Evolutionary conservation across 2,888 invertebrate species (phyloP).

Genomic region (Drosophila anomelani): DNA sequence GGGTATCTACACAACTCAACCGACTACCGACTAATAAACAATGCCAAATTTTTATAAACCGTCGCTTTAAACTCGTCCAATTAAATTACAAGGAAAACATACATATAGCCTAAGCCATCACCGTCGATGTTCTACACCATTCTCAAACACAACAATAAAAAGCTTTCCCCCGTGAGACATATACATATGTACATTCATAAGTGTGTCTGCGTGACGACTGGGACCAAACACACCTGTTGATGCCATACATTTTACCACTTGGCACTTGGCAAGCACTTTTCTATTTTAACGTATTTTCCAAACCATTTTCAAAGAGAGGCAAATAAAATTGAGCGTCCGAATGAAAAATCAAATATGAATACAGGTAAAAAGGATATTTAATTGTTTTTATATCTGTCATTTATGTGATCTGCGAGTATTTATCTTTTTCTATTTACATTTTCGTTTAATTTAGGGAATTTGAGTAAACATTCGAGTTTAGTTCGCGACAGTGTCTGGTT

Average conservation of each 20-base stretch:
- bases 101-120: constrained; percentile 41
- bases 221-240: constrained; percentile 71
- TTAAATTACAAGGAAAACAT: constrained; percentile 10
- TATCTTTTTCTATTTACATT: background rate
- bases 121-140: constrained; percentile 44
- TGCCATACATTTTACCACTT: constrained; percentile 47
- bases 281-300: constrained; percentile 22
- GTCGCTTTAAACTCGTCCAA: constrained; percentile 56
- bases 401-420: background rate
- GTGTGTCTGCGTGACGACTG: constrained; percentile 44
- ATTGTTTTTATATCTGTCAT: background rate
- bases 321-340: constrained; percentile 55
- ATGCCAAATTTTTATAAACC: constrained; percentile 42
- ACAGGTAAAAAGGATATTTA: constrained; percentile 57
- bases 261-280: constrained; percentile 22
- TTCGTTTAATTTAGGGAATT: background rate
- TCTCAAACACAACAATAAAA: constrained; percentile 40
- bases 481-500: constrained; percentile 3
- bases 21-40: constrained; percentile 44
- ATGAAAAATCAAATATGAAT: constrained; percentile 78
- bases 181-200: background rate
- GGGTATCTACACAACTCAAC: constrained; percentile 41
- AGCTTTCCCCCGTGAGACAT: constrained; percentile 39
- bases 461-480: background rate
- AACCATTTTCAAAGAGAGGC: constrained; percentile 51